These are phyloP conservation scores for Tineola bisselliella DNA, from an alignment of 2,888 invertebrate genomes.

Conservation along the genomic window DNA sequence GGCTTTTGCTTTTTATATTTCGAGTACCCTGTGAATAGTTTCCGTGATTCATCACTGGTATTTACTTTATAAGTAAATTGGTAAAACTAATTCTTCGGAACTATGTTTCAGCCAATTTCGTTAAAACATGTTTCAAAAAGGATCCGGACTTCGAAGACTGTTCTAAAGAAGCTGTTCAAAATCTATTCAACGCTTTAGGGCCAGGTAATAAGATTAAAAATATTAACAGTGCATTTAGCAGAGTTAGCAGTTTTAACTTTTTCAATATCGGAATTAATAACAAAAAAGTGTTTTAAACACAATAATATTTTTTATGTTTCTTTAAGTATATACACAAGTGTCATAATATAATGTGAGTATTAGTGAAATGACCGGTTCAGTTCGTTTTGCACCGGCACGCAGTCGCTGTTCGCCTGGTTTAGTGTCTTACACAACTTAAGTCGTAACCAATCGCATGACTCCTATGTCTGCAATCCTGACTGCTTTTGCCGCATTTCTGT, in stretches of 20 bases:
- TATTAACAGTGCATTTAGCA: too few species aligned
- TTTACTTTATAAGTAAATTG: too few species aligned
- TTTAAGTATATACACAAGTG: not conserved
- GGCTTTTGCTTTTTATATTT: too few species aligned
- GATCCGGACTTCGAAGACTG: slow-evolving; percentile 74
- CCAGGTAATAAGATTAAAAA: too few species aligned
- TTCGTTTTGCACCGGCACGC: slow-evolving; percentile 15
- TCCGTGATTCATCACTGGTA: too few species aligned
- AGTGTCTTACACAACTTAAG: slow-evolving; percentile 16
- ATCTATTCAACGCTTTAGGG: slow-evolving; percentile 70
- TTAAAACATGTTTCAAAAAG: slow-evolving; percentile 72
- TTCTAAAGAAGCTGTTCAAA: slow-evolving; percentile 73
- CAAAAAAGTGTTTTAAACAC: too few species aligned
- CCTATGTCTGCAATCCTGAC: slow-evolving; percentile 16
- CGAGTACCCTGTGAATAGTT: too few species aligned
- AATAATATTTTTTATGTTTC: not conserved
- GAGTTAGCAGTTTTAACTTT: too few species aligned
- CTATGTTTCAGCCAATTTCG: slow-evolving; percentile 70
- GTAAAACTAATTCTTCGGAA: too few species aligned
- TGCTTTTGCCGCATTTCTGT: not conserved
- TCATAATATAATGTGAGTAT: not conserved
- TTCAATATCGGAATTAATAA: too few species aligned
- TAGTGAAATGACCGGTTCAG: slow-evolving; percentile 1
- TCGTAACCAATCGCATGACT: slow-evolving; percentile 15
- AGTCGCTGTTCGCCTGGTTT: slow-evolving; percentile 19